phyloP scores from a whole-genome alignment of 2,888 invertebrate genomes.

The Tetragonisca angustula region DNA sequence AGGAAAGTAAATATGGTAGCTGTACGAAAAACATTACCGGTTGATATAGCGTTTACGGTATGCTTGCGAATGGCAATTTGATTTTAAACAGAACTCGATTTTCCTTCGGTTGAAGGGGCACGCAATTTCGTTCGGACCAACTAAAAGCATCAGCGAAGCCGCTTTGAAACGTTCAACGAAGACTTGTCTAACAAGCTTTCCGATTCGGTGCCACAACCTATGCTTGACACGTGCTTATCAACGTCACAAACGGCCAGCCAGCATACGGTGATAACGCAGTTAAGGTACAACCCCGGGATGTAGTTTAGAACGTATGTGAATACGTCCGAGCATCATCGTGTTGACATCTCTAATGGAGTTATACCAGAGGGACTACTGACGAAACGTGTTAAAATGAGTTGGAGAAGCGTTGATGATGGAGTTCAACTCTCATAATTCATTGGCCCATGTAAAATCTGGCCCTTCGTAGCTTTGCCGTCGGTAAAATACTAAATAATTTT shows the following conservation, averaged over 20 bases:
- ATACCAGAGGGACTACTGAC: constrained; percentile 29
- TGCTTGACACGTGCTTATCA: constrained; percentile 64
- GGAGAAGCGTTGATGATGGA: constrained; percentile 28
- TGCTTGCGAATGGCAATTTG: constrained; percentile 12
- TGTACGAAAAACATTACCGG: not conserved
- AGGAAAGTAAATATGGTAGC: not conserved
- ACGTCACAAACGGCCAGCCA: constrained; percentile 56
- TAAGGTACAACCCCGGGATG: constrained; percentile 32
- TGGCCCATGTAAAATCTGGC: not conserved
- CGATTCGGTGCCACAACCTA: constrained; percentile 53
- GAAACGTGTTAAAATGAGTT: constrained; percentile 44
- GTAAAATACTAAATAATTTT: too few relatives aligned
- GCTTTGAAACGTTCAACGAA: constrained; percentile 33
- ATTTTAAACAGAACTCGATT: not conserved
- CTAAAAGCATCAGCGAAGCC: constrained; percentile 21
- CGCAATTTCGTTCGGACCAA: constrained; percentile 1
- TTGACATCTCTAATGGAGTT: constrained; percentile 65
- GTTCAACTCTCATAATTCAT: not conserved
- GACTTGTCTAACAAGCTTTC: constrained; percentile 44
- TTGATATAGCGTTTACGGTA: too few relatives aligned
- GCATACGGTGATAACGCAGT: constrained; percentile 57
- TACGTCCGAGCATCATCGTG: constrained; percentile 57
- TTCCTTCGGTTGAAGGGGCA: not conserved
- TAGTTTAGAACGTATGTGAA: constrained; percentile 40
- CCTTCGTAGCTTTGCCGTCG: too few relatives aligned